phyloP scores from a whole-genome alignment of 2,888 invertebrate species.

The Hirtodrosophila confusa region DNA sequence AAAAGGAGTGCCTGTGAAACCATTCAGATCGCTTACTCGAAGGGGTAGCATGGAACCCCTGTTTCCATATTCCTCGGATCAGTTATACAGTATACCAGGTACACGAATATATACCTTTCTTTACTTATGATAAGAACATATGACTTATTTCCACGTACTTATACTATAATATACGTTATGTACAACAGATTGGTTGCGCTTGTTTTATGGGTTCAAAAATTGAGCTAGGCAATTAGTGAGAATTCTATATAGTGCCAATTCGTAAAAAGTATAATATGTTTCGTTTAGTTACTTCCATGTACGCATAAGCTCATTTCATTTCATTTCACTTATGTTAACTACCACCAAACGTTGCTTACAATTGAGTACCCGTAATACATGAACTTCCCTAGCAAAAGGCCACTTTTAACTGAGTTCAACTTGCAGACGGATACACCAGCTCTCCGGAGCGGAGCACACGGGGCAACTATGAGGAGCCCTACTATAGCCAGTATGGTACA shows the following conservation, averaged over 20 bases:
- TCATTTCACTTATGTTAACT: not conserved
- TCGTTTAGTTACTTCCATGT: constrained; percentile 4
- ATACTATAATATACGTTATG: constrained; percentile 16
- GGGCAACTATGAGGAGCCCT: constrained; percentile 93
- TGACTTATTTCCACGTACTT: constrained; percentile 28
- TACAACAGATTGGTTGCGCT: constrained; percentile 44
- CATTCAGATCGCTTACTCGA: constrained; percentile 84
- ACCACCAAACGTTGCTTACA: constrained; percentile 3
- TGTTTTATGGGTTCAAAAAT: constrained; percentile 44
- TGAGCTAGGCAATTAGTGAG: constrained; percentile 23
- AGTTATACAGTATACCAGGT: constrained; percentile 85
- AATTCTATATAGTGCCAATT: constrained; percentile 11
- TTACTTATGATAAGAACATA: constrained; percentile 29
- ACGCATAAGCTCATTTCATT: constrained; percentile 2
- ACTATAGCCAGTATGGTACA: constrained; percentile 92
- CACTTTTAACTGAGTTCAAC: constrained; percentile 48
- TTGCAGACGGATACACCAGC: constrained; percentile 92
- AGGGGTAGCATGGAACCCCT: constrained; percentile 84
- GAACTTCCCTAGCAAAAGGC: not conserved
- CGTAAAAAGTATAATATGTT: constrained; percentile 5
- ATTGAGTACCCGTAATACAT: not conserved
- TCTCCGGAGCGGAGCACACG: constrained; percentile 92
- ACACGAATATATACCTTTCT: constrained; percentile 65
- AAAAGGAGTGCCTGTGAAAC: constrained; percentile 85
- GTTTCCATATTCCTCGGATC: constrained; percentile 84